Base-by-base conservation (phyloP, 1,140 invertebrate species). In the Holotrichia oblita region DNA sequence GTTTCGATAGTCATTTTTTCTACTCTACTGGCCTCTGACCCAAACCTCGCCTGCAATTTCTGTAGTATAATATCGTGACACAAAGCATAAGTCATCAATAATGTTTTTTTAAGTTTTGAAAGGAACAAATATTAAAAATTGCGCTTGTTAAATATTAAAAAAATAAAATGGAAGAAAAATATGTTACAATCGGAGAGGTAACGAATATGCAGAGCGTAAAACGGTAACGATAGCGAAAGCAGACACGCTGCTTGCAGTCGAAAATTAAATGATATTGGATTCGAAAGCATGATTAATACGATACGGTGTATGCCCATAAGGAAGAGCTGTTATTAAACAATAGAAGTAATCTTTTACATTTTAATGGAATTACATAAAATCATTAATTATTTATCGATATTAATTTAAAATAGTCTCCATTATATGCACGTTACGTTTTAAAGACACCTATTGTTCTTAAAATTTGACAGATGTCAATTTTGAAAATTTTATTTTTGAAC, bases 171-270 rank as follows among this genome's bases (percentile, higher is more conserved):
- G 44, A 48, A 27, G 0, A 69, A 69, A 27, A 34, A 69, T 69
- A 22, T 69, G 22, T 69, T 48, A 14, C 22, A 12, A n/a, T n/a
- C 6, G 9, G 0, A 0, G 61, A 6, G 61, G 61, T 12, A 34
- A 69, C 4, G 22, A 69, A 69, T 69, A 69, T 69, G 61, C 61
- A 69, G 61, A 69, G 61, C 61, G 12, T 69, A 69, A 34, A 69
- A 69, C 22, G 12, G 27, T 69, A 20, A 69, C 61, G 61, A 24
- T 69, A 69, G 61, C 24, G 61, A 69, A 69, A 69, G 61, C 22
- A 69, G 61, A 69, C 12, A 69, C 61, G 61, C 22, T 69, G 17
- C 10, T 3, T 69, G 61, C 61, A 34, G 61, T 27, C 22, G 61
- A 69, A 27, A 34, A 69, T 69, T 69, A 34, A 69, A 34, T 69